Evolutionary conservation across 1,140 invertebrate species (phyloP).

Genomic region (Zaprionus inermis): DNA sequence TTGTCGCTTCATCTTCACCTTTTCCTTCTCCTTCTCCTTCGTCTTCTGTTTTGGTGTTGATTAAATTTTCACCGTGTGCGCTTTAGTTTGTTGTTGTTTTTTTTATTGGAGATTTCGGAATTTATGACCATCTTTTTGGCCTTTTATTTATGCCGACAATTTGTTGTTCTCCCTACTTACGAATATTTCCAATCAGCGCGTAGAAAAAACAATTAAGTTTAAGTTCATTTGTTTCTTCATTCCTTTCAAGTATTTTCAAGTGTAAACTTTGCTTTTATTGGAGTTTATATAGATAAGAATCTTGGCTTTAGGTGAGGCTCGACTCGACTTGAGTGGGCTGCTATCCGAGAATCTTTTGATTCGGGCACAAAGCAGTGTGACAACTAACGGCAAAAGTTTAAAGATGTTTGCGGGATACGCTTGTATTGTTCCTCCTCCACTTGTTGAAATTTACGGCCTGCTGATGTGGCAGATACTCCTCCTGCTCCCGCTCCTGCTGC

Average conservation of each 20-base stretch:
- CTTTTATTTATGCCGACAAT: slow-evolving; percentile 27
- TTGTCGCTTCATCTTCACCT: not conserved
- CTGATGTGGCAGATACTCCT: slow-evolving; percentile 30
- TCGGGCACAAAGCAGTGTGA: slow-evolving; percentile 27
- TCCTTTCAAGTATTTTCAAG: too few species aligned
- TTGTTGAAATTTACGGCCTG: slow-evolving; percentile 61
- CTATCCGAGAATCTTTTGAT: slow-evolving; percentile 22
- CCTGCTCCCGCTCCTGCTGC: slow-evolving; percentile 8
- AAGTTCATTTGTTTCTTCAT: not conserved
- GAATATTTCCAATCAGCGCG: slow-evolving; percentile 7
- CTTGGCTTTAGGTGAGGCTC: not conserved
- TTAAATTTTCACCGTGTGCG: slow-evolving; percentile 48
- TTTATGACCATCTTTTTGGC: slow-evolving; percentile 36
- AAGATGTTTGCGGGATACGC: slow-evolving; percentile 5
- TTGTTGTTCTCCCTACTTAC: not conserved
- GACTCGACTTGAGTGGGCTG: not conserved
- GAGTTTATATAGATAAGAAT: not conserved
- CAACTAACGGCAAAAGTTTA: slow-evolving; percentile 51
- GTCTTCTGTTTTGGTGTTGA: slow-evolving; percentile 39
- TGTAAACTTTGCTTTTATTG: slow-evolving; percentile 7
- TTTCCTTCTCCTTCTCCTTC: not conserved
- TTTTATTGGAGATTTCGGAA: slow-evolving; percentile 28
- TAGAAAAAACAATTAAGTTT: slow-evolving; percentile 71
- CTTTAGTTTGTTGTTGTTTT: slow-evolving; percentile 10
- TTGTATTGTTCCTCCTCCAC: slow-evolving; percentile 12